A percentile compares a stretch with the other conserved stretches of the same genome.
phyloP scores from a whole-genome alignment of 1,140 invertebrate genomes.

The Sesamia nonagrioides region DNA sequence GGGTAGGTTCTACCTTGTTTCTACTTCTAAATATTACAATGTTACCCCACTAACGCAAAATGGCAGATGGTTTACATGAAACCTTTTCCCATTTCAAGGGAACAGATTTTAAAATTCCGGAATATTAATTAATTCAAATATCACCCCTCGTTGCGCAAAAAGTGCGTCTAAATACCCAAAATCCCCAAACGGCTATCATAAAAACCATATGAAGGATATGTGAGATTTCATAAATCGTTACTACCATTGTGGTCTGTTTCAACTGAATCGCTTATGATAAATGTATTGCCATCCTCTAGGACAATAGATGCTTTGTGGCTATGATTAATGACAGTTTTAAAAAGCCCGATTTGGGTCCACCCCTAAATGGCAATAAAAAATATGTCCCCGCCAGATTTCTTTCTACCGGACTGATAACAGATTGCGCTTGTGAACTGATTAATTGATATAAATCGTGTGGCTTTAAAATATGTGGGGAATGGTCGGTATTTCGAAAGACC shows the following conservation, averaged over 20 bases:
- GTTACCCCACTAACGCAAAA: too few species aligned
- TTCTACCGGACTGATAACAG: conserved; percentile 43
- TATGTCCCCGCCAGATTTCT: conserved; percentile 47
- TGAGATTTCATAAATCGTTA: conserved; percentile 50
- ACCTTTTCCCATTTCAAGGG: too few species aligned
- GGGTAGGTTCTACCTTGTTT: too few species aligned
- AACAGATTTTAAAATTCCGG: too few species aligned
- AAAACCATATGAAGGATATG: conserved; percentile 43
- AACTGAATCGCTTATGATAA: conserved; percentile 50
- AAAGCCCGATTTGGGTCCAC: conserved; percentile 43
- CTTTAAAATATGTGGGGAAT: conserved; percentile 31
- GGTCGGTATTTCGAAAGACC: conserved; percentile 10
- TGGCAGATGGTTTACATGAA: too few species aligned
- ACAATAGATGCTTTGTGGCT: conserved; percentile 51
- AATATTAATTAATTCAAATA: too few species aligned
- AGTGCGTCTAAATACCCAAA: neutral
- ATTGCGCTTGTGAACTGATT: conserved; percentile 33
- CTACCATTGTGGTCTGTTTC: conserved; percentile 32
- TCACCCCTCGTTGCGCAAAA: neutral
- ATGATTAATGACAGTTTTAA: conserved; percentile 55
- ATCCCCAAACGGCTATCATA: conserved; percentile 22
- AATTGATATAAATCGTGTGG: conserved; percentile 41
- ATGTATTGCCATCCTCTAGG: conserved; percentile 51
- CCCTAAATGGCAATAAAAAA: conserved; percentile 52
- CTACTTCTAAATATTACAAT: too few species aligned